Evolutionary conservation across 2,888 invertebrate genomes (phyloP).

Genomic region (Leucophenga montana): DNA sequence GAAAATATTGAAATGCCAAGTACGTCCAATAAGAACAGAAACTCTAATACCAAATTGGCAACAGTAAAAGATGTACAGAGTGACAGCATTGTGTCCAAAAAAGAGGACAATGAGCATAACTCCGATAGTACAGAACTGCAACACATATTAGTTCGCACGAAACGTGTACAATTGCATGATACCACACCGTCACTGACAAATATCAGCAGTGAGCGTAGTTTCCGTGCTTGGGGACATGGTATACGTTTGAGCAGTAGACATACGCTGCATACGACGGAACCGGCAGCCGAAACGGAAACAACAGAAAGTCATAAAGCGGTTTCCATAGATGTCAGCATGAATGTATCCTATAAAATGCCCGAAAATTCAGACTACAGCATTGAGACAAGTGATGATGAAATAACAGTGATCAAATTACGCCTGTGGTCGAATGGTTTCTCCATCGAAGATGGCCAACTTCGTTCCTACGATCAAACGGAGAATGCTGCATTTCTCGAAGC

Average conservation of each 20-base stretch:
- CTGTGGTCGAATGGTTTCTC: conserved; percentile 57
- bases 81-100: background rate
- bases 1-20: conserved; percentile 9
- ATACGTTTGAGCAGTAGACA: conserved; percentile 50
- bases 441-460: conserved; percentile 48
- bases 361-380: conserved; percentile 1
- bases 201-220: conserved; percentile 50
- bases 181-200: conserved; percentile 57
- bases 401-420: conserved; percentile 46
- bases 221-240: conserved; percentile 54
- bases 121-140: conserved; percentile 33
- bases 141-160: conserved; percentile 16
- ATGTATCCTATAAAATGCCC: conserved; percentile 12
- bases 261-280: background rate
- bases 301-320: conserved; percentile 10
- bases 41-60: background rate
- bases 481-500: conserved; percentile 50
- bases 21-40: background rate
- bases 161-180: conserved; percentile 40
- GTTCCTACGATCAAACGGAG: conserved; percentile 48
- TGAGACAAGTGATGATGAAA: conserved; percentile 8
- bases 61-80: background rate
- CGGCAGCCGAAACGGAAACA: background rate
- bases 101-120: conserved; percentile 28
- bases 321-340: conserved; percentile 16